These are phyloP conservation scores for Pocillopora damicornis DNA, from an alignment of 64 coral and sea anemone genomes.

Conservation along the genomic window DNA sequence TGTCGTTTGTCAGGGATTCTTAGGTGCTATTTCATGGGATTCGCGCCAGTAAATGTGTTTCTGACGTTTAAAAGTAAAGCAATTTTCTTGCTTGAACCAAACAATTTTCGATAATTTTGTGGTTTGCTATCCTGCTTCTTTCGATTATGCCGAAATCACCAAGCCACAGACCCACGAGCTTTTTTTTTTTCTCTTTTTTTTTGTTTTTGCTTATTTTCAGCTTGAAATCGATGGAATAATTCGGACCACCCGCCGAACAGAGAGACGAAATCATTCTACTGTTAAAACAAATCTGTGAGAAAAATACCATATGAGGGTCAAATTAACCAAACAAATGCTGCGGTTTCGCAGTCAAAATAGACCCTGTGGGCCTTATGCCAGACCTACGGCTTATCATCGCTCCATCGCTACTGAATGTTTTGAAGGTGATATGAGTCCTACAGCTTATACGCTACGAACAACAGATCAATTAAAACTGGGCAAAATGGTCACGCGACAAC, in stretches of 20 bases:
- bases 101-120: background rate
- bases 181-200: background rate
- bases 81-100: background rate
- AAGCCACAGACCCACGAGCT: background rate
- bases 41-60: constrained; percentile 1
- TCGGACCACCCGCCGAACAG: background rate
- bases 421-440: background rate
- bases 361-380: background rate
- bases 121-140: background rate
- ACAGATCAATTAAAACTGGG: background rate
- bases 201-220: background rate
- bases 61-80: background rate
- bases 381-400: background rate
- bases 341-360: constrained; percentile 5
- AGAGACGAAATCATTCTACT: constrained; percentile 11
- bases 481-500: background rate
- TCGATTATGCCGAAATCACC: background rate
- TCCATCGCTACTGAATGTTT: background rate
- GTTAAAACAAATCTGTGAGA: constrained; percentile 21
- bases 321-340: constrained; percentile 23
- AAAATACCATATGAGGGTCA: constrained; percentile 7
- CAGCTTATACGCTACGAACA: background rate
- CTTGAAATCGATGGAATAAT: constrained; percentile 11
- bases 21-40: constrained; percentile 1
- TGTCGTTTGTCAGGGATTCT: background rate